These are phyloP conservation scores for Ciconia maguari DNA, from an alignment of 2,113 vertebrate genomes.

Conservation along the genomic window DNA sequence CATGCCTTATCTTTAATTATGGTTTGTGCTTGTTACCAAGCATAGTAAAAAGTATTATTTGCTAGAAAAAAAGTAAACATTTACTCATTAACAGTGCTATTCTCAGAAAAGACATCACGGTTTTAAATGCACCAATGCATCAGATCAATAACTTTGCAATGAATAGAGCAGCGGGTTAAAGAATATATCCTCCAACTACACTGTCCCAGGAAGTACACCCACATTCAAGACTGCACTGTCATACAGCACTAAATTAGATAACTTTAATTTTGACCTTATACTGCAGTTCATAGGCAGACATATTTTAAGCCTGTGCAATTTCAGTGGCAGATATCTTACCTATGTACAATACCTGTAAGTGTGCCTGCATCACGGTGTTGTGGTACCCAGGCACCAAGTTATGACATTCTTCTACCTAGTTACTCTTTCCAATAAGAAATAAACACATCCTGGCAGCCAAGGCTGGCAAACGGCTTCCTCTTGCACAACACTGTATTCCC, in stretches of 20 bases:
- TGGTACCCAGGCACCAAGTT: neutral
- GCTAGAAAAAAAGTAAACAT: neutral
- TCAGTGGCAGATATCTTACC: neutral
- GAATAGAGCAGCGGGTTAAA: neutral
- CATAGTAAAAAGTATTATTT: neutral
- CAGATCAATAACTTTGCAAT: neutral
- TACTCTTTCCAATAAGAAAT: neutral
- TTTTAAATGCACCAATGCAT: neutral
- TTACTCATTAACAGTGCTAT: neutral
- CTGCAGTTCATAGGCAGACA: neutral
- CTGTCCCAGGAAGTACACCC: neutral
- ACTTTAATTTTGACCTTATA: neutral
- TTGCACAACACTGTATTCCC: neutral
- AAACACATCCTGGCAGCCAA: neutral
- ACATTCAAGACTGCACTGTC: neutral
- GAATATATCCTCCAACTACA: neutral
- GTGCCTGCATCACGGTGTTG: neutral
- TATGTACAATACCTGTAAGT: neutral
- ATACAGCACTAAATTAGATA: neutral
- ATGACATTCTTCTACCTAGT: neutral
- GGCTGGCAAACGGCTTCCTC: neutral
- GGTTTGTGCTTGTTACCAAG: constrained; percentile 25
- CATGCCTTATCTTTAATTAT: neutral
- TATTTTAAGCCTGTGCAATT: neutral
- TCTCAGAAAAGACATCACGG: neutral